These are phyloP conservation scores for Amiota mariae DNA, from an alignment of 2,888 invertebrate species.

Conservation along the genomic window DNA sequence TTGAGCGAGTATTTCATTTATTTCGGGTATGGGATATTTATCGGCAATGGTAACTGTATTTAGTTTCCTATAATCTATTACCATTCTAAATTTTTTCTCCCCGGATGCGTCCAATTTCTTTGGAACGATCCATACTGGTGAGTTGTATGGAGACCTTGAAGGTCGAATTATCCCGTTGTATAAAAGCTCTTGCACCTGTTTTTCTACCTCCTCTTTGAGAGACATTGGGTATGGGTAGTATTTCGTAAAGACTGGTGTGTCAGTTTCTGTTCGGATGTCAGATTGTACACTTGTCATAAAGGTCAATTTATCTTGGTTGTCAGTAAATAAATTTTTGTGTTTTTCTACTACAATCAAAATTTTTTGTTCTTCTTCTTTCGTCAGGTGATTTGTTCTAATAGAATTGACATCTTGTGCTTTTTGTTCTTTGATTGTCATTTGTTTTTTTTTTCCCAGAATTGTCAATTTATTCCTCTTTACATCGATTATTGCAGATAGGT, in stretches of 20 bases:
- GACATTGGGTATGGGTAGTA: background rate
- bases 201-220: background rate
- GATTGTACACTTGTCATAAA: background rate
- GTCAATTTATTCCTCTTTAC: background rate
- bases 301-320: background rate
- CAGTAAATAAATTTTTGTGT: background rate
- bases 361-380: too few relatives aligned
- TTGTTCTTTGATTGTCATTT: background rate
- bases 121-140: too few relatives aligned
- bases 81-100: too few relatives aligned
- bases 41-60: conserved; percentile 22
- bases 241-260: too few relatives aligned
- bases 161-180: background rate
- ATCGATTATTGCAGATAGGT: too few relatives aligned
- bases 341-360: background rate
- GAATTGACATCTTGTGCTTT: background rate
- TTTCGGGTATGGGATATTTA: conserved; percentile 28
- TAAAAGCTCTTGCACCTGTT: too few relatives aligned
- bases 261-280: background rate
- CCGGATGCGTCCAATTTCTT: too few relatives aligned
- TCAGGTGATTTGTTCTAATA: background rate
- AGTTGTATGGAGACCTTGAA: background rate
- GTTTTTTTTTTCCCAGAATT: background rate
- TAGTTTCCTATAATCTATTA: too few relatives aligned
- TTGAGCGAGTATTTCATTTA: conserved; percentile 10